Conservation (phyloP, 2,888 invertebrate species). For the Pharmacophagus antenor region DNA sequence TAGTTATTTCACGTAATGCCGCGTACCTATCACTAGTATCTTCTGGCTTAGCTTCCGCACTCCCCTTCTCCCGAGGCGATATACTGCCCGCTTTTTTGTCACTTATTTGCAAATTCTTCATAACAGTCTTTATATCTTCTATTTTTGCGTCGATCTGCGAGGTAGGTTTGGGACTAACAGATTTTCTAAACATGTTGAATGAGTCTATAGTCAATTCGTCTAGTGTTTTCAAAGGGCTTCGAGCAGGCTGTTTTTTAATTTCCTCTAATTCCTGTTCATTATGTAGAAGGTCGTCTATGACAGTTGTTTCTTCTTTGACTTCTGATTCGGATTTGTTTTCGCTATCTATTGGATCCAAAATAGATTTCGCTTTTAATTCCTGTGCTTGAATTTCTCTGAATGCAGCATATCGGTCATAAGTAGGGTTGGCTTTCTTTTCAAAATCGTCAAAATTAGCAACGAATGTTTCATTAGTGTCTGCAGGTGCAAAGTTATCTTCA, state of each 20-base stretch:
- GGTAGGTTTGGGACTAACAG: slow-evolving; percentile 70
- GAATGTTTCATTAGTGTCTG: slow-evolving; percentile 74
- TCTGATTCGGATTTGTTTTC: slow-evolving; percentile 62
- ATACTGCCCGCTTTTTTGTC: slow-evolving; percentile 63
- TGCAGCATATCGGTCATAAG: slow-evolving; percentile 92
- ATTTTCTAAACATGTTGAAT: slow-evolving; percentile 67
- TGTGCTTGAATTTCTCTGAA: slow-evolving; percentile 92
- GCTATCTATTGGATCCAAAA: slow-evolving; percentile 55
- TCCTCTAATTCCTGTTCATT: slow-evolving; percentile 51
- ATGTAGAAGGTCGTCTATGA: slow-evolving; percentile 45
- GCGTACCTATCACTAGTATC: slow-evolving; percentile 86
- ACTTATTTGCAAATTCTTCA: slow-evolving; percentile 65
- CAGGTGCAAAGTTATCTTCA: slow-evolving; percentile 83
- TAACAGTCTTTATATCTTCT: slow-evolving; percentile 72
- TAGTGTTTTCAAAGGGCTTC: slow-evolving; percentile 65
- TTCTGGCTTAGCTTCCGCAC: slow-evolving; percentile 64
- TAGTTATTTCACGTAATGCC: slow-evolving; percentile 88
- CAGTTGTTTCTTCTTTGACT: slow-evolving; percentile 53
- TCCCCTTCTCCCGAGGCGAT: slow-evolving; percentile 72
- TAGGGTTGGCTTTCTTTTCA: slow-evolving; percentile 74
- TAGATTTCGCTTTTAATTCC: slow-evolving; percentile 79
- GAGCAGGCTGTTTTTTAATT: slow-evolving; percentile 52
- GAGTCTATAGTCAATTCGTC: slow-evolving; percentile 68
- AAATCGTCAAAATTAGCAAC: slow-evolving; percentile 86
- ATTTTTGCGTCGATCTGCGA: slow-evolving; percentile 63